Percentiles rank a stretch among this genome's conserved stretches.
phyloP scores from a whole-genome alignment of 2,113 vertebrate genomes.

The Spea multiplicata region DNA sequence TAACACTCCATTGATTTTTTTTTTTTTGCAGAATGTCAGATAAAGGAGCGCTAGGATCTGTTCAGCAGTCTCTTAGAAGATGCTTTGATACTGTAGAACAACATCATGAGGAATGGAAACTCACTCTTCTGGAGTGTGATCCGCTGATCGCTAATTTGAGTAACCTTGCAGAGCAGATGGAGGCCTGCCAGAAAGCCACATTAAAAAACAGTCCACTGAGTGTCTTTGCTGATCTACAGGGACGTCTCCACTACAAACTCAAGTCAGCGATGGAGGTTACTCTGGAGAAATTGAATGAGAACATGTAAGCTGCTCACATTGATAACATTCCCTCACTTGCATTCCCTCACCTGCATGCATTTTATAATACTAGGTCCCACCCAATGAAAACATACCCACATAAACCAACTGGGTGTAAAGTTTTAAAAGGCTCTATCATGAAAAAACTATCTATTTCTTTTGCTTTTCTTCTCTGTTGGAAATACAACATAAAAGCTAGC shows the following conservation, averaged over 20 bases:
- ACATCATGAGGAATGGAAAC: constrained; percentile 64
- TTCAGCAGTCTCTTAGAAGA: constrained; percentile 65
- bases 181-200: constrained; percentile 60
- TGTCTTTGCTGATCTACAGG: constrained; percentile 67
- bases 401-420: too few species aligned
- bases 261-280: constrained; percentile 65
- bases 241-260: constrained; percentile 73
- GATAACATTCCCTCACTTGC: too few species aligned
- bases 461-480: too few species aligned
- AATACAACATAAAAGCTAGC: too few species aligned
- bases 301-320: constrained; percentile 66
- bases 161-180: constrained; percentile 77
- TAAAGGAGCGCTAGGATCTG: constrained; percentile 20
- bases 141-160: constrained; percentile 70
- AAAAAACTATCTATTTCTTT: too few species aligned
- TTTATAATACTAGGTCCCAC: too few species aligned
- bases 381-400: too few species aligned
- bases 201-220: constrained; percentile 64
- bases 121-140: constrained; percentile 59
- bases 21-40: constrained; percentile 56
- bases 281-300: constrained; percentile 65
- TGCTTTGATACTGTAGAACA: constrained; percentile 63
- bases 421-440: too few species aligned
- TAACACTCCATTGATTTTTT: not conserved
- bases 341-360: too few species aligned